phyloP scores from a whole-genome alignment of 2,888 invertebrate species.

The Myopa tessellatipennis region DNA sequence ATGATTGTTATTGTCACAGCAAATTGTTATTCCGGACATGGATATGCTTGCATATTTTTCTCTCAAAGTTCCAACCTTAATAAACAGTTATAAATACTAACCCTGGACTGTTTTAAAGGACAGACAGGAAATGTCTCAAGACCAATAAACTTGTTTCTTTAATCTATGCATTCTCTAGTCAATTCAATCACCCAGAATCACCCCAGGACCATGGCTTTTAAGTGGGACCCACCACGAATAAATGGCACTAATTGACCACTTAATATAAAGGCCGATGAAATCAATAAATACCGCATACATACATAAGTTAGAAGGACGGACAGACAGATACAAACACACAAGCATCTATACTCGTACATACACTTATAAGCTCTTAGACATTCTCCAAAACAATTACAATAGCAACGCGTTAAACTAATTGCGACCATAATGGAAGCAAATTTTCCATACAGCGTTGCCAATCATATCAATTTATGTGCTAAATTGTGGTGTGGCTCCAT shows the following conservation, averaged over 20 bases:
- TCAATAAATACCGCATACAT: neutral
- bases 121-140: too few species aligned
- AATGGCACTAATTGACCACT: constrained; percentile 33
- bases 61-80: too few species aligned
- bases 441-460: constrained; percentile 27
- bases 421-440: constrained; percentile 30
- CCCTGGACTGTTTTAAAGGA: too few species aligned
- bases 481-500: neutral
- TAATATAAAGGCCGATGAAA: constrained; percentile 24
- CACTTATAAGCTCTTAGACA: constrained; percentile 1
- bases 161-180: neutral
- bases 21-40: too few species aligned
- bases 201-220: neutral
- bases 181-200: too few species aligned
- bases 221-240: neutral
- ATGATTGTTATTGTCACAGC: too few species aligned
- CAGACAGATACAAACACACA: neutral
- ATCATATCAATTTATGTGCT: constrained; percentile 25
- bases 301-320: too few species aligned
- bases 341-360: neutral
- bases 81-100: too few species aligned
- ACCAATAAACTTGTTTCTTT: too few species aligned
- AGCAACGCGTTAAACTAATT: constrained; percentile 30
- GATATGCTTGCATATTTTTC: too few species aligned
- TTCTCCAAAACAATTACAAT: too few species aligned